Percentiles rank a stretch among this genome's conserved stretches.
Evolutionary conservation across 2,888 invertebrate genomes (phyloP).

Genomic region (Andrena chrysosceles): DNA sequence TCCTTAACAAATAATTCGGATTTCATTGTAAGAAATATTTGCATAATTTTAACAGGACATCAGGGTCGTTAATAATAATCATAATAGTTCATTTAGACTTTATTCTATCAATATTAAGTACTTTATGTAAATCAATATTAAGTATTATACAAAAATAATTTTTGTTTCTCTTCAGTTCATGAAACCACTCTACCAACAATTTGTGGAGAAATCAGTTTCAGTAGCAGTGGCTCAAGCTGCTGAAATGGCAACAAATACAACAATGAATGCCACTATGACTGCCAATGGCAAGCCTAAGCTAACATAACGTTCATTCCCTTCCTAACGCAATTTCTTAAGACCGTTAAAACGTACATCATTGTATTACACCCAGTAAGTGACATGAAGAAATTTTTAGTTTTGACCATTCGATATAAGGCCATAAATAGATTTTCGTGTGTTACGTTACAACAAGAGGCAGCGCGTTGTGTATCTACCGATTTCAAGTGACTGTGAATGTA

Average conservation of each 20-base stretch:
- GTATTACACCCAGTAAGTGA: constrained; percentile 68
- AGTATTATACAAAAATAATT: constrained; percentile 22
- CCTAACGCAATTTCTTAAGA: constrained; percentile 51
- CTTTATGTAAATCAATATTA: constrained; percentile 14
- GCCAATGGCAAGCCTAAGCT: constrained; percentile 88
- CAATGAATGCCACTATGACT: constrained; percentile 82
- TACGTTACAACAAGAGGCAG: constrained; percentile 50
- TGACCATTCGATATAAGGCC: constrained; percentile 58
- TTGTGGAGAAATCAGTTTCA: constrained; percentile 93
- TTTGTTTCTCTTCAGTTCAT: constrained; percentile 88
- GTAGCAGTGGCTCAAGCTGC: constrained; percentile 93
- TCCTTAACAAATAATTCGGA: not conserved
- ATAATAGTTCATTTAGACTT: constrained; percentile 13
- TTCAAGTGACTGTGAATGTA: constrained; percentile 75
- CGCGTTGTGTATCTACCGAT: constrained; percentile 54
- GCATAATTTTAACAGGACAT: constrained; percentile 3
- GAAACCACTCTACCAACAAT: constrained; percentile 93
- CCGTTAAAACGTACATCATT: constrained; percentile 60
- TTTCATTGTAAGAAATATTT: constrained; percentile 10
- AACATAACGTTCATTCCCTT: constrained; percentile 86
- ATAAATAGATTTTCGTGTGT: constrained; percentile 58
- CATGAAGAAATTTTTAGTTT: constrained; percentile 69
- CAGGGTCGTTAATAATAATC: constrained; percentile 1
- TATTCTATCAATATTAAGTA: constrained; percentile 22
- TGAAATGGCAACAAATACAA: constrained; percentile 88